Percentiles rank a stretch among this genome's conserved stretches.
Evolutionary conservation across 92 coral and sea anemone genomes (phyloP).

Genomic region (Blastomussa wellsi): DNA sequence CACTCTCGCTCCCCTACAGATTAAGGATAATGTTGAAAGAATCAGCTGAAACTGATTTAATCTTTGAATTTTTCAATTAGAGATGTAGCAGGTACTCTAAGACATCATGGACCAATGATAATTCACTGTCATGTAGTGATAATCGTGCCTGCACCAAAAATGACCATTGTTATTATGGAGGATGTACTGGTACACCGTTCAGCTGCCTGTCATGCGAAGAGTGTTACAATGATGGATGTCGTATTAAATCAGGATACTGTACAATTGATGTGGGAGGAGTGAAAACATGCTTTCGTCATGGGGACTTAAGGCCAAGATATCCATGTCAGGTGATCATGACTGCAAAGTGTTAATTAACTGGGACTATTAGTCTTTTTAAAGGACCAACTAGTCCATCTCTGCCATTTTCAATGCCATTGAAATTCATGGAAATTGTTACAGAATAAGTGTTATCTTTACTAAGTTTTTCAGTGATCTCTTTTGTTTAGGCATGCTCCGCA

Average conservation of each 20-base stretch:
- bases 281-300: slow-evolving; percentile 57
- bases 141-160: slow-evolving; percentile 65
- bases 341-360: no score
- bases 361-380: no score
- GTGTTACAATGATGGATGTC: slow-evolving; percentile 62
- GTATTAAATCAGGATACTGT: slow-evolving; percentile 72
- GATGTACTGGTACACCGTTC: slow-evolving; percentile 71
- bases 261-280: slow-evolving; percentile 37
- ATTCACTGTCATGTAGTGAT: slow-evolving; percentile 63
- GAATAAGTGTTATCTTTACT: no score
- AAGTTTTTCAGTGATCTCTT: no score
- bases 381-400: no score
- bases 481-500: no score
- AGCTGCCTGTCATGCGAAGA: slow-evolving; percentile 75
- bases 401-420: no score
- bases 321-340: slow-evolving; percentile 76
- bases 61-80: not conserved
- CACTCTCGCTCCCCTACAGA: no score
- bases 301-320: slow-evolving; percentile 60
- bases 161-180: slow-evolving; percentile 70
- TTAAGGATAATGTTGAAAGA: no score
- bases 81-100: not conserved
- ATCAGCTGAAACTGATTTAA: no score
- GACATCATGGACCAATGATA: slow-evolving; percentile 24
- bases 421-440: no score